Evolutionary conservation across 2,888 invertebrate species (phyloP).

Genomic region (Xylota segnis): DNA sequence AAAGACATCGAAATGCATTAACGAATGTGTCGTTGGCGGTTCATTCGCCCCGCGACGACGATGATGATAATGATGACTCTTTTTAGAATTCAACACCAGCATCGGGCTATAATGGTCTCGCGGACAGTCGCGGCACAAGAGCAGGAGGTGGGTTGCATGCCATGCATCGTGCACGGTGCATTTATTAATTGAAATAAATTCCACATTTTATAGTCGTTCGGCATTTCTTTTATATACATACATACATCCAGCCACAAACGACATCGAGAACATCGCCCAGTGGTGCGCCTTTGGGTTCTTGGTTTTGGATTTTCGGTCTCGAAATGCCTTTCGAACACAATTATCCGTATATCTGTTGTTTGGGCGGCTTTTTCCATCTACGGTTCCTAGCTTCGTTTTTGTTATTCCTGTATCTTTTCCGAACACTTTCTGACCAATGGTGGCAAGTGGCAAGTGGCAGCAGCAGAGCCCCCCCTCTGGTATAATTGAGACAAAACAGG

Average conservation of each 20-base stretch:
- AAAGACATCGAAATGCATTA: conserved; percentile 70
- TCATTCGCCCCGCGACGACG: conserved; percentile 62
- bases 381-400: conserved; percentile 18
- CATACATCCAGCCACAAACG: conserved; percentile 30
- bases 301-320: conserved; percentile 2
- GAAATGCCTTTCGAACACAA: conserved; percentile 28
- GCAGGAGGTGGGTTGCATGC: conserved; percentile 39
- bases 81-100: conserved; percentile 72
- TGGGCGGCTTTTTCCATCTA: conserved; percentile 27
- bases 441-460: conserved; percentile 17
- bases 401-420: conserved; percentile 52
- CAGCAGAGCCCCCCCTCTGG: conserved; percentile 41
- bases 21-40: conserved; percentile 67
- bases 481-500: conserved; percentile 76
- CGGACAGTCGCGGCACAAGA: neutral
- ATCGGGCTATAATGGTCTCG: conserved; percentile 41
- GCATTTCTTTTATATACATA: conserved; percentile 75
- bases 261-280: conserved; percentile 16
- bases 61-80: conserved; percentile 74
- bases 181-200: conserved; percentile 77
- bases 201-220: conserved; percentile 74
- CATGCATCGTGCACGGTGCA: conserved; percentile 73
- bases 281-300: conserved; percentile 6
- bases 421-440: conserved; percentile 64
- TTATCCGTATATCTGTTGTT: conserved; percentile 22